Base-by-base conservation (phyloP, 1,140 invertebrate species). In the Leptinotarsa undecemlineata region DNA sequence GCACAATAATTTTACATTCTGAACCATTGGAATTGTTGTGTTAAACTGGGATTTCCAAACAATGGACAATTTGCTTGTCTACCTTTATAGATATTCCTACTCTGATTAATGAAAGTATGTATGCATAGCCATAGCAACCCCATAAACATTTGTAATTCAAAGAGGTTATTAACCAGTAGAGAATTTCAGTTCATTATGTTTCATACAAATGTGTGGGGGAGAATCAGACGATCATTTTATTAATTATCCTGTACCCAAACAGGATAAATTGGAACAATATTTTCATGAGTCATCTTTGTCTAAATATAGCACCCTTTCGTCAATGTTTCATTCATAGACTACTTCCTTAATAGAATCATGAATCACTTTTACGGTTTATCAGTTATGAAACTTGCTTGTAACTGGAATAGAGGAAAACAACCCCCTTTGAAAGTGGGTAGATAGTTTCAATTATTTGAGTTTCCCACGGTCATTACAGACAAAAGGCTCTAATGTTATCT, bases 271-370 rank as follows among this genome's bases (percentile, higher is more conserved):
- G 14, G n/a, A 57, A 57, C 51, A 57, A 57, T 57, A 57, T 17
- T 4, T 57, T 57, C 15, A 57, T 57, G 51, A 57, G n/a, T 57
- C 51, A 57, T 57, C 17, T 57, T 57, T 19, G 51, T 57, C n/a
- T 57, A n/a, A 19, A 57, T 57, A 57, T 57, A 57, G 51, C n/a
- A 42, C 51, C 51, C 51, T 57, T 57, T n/a, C n/a, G 51, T 57
- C n/a, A 17, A 15, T n/a, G 51, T n/a, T 57, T n/a, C 51, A 57
- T 57, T 57, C 51, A 57, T 17, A 57, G 14, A 17, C 51, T 57
- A 57, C 51, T n/a, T n/a, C 51, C 14, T 19, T 57, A 19, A 57
- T 57, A 19, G 17, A 14, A 57, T 57, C 15, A 57, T 57, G n/a
- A 57, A 57, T 57, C 15, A 57, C 51, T 57, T 57, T 57, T 57